Evolutionary conservation across 2,888 invertebrate species (phyloP).

Genomic region (Drosophila fungiperda): DNA sequence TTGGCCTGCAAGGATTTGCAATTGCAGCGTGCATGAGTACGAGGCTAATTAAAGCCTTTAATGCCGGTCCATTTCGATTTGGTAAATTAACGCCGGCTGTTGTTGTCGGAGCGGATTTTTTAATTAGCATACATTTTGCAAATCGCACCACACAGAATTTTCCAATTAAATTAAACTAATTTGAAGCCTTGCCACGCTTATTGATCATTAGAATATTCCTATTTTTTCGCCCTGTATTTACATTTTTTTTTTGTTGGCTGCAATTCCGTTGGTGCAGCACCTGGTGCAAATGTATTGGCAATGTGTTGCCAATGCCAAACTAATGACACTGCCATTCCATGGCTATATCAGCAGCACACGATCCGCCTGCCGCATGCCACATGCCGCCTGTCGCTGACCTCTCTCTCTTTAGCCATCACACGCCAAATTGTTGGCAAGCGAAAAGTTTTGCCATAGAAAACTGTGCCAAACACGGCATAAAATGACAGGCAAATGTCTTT

Average conservation of each 20-base stretch:
- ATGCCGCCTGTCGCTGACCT: constrained; percentile 1
- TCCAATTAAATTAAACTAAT: constrained; percentile 74
- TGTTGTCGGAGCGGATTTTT: constrained; percentile 47
- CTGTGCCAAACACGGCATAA: constrained; percentile 80
- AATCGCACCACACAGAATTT: constrained; percentile 33
- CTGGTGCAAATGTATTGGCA: constrained; percentile 79
- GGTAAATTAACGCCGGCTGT: constrained; percentile 64
- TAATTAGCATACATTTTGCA: constrained; percentile 67
- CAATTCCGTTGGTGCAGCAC: constrained; percentile 46
- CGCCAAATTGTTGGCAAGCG: constrained; percentile 60
- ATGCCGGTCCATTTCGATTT: constrained; percentile 68
- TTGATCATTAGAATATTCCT: constrained; percentile 52
- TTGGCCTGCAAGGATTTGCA: constrained; percentile 38
- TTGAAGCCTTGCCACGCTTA: constrained; percentile 44
- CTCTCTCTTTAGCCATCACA: neutral
- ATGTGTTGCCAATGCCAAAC: constrained; percentile 79
- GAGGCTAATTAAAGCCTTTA: constrained; percentile 68
- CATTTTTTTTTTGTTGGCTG: constrained; percentile 14
- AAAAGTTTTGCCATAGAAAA: constrained; percentile 68
- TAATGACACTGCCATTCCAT: constrained; percentile 67
- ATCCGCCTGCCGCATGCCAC: neutral
- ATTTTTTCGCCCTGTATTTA: neutral
- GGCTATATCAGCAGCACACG: constrained; percentile 27
- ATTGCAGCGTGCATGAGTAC: constrained; percentile 19
- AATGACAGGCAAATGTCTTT: constrained; percentile 84